A percentile compares a stretch with the other conserved stretches of the same genome.
Evolutionary conservation across 2,888 invertebrate genomes (phyloP).

Genomic region (Cybosia mesomella): DNA sequence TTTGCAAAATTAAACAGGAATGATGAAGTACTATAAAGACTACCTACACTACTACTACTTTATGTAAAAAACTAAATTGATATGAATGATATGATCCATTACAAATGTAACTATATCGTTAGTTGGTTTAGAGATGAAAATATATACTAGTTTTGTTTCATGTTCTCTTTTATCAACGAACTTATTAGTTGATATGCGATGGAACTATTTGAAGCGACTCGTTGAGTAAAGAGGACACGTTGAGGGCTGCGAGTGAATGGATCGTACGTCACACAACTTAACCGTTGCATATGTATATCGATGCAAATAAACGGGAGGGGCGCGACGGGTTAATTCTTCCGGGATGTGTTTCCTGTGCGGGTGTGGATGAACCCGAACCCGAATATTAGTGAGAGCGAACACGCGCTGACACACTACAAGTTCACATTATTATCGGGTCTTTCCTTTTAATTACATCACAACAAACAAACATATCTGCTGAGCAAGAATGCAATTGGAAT

Average conservation of each 20-base stretch:
- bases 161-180: slow-evolving; percentile 26
- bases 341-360: slow-evolving; percentile 83
- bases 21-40: neutral
- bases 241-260: slow-evolving; percentile 40
- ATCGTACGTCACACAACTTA: slow-evolving; percentile 32
- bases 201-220: slow-evolving; percentile 35
- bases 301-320: slow-evolving; percentile 73
- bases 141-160: slow-evolving; percentile 23
- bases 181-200: slow-evolving; percentile 39
- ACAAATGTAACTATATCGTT: neutral
- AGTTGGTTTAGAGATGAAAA: neutral
- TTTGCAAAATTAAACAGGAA: too few relatives aligned
- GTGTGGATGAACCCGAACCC: slow-evolving; percentile 51
- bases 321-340: slow-evolving; percentile 80
- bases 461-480: slow-evolving; percentile 22
- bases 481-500: slow-evolving; percentile 2
- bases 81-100: neutral
- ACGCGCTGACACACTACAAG: slow-evolving; percentile 52
- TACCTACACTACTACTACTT: too few relatives aligned
- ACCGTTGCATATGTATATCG: slow-evolving; percentile 63
- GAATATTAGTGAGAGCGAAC: slow-evolving; percentile 72
- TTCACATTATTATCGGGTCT: slow-evolving; percentile 19
- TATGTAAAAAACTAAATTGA: neutral
- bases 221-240: slow-evolving; percentile 39
- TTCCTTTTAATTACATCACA: slow-evolving; percentile 37